Conservation (phyloP, 2,113 vertebrate genomes). For the Conger conger region DNA sequence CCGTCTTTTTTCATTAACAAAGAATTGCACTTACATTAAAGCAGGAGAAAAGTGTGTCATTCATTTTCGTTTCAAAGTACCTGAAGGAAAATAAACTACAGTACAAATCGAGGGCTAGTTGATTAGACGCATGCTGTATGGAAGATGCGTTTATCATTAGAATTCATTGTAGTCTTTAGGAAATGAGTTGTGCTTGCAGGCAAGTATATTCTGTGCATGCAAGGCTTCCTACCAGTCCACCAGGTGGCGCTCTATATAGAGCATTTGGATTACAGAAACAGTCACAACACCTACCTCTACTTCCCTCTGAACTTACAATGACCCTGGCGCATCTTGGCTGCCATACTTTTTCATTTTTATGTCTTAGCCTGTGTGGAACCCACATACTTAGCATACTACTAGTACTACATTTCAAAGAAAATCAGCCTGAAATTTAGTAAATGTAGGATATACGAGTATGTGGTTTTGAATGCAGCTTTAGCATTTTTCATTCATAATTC, state of each 20-base stretch:
- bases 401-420: no score
- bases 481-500: no score
- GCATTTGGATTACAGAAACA: conserved; percentile 70
- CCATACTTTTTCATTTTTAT: not conserved
- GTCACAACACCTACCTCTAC: conserved; percentile 29
- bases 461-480: no score
- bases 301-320: not conserved
- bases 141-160: conserved; percentile 32
- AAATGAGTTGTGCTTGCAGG: not conserved
- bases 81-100: not conserved
- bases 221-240: conserved; percentile 62
- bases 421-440: no score
- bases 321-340: not conserved
- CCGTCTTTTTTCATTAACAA: not conserved
- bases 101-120: not conserved
- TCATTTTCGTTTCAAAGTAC: not conserved
- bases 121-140: not conserved
- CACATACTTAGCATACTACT: no score
- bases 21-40: not conserved
- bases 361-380: no score
- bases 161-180: not conserved
- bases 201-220: conserved; percentile 52
- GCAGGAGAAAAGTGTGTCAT: not conserved
- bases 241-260: conserved; percentile 64
- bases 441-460: no score